A percentile compares a stretch with the other conserved stretches of the same genome.
phyloP scores from a whole-genome alignment of 1,140 invertebrate genomes.

The Bicyclus anynana region DNA sequence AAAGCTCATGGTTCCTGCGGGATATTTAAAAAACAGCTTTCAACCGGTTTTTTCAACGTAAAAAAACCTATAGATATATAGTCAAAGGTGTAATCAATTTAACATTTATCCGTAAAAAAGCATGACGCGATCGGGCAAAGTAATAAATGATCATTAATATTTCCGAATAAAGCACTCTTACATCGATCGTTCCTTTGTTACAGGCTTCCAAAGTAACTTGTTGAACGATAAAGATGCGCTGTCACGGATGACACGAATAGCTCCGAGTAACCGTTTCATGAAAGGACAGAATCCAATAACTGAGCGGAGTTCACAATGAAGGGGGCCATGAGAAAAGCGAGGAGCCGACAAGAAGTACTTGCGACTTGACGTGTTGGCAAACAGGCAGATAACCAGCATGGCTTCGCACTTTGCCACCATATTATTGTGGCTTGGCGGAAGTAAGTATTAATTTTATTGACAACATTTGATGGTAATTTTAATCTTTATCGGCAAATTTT shows the following conservation, averaged over 20 bases:
- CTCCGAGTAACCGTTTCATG: constrained; percentile 21
- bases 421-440: constrained; percentile 58
- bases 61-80: too few species aligned
- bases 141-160: neutral
- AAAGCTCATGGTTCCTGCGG: too few species aligned
- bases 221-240: constrained; percentile 22
- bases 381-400: constrained; percentile 37
- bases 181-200: constrained; percentile 17
- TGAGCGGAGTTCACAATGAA: constrained; percentile 41
- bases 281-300: constrained; percentile 35
- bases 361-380: constrained; percentile 51
- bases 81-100: too few species aligned
- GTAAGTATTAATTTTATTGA: constrained; percentile 37
- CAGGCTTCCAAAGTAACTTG: constrained; percentile 27
- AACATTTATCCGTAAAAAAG: too few species aligned
- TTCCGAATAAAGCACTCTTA: neutral
- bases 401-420: constrained; percentile 48
- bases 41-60: too few species aligned
- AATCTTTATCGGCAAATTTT: neutral
- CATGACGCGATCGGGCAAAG: too few species aligned
- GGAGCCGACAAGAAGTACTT: constrained; percentile 28
- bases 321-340: constrained; percentile 31
- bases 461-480: too few species aligned
- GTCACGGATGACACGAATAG: constrained; percentile 3
- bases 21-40: too few species aligned